Percentiles rank a stretch among this genome's conserved stretches.
These are phyloP conservation scores for Sciurus vulgaris DNA, from an alignment of 2,797 vertebrate species.

Conservation along the genomic window DNA sequence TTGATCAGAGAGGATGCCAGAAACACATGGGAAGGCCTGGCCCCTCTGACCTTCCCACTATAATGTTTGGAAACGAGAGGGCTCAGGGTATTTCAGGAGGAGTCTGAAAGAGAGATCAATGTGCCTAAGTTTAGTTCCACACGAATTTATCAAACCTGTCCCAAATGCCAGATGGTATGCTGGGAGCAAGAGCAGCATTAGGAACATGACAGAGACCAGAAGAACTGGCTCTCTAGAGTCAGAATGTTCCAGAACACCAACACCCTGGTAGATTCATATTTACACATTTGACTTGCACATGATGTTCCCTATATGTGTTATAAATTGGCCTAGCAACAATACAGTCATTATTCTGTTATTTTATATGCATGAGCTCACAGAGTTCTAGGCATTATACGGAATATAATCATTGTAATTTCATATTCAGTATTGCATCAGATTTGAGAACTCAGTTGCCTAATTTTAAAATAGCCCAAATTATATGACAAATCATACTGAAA, in stretches of 20 bases:
- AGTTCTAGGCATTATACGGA: background rate
- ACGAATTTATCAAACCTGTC: slow-evolving; percentile 67
- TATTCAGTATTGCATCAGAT: background rate
- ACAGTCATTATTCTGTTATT: slow-evolving; percentile 3
- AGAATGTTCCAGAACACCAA: background rate
- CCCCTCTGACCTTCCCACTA: slow-evolving; percentile 67
- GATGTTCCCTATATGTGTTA: background rate
- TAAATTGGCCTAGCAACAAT: background rate
- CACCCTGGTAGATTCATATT: background rate
- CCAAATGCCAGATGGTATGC: background rate
- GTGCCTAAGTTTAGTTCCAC: slow-evolving; percentile 54
- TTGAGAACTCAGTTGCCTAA: background rate
- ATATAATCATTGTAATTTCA: background rate
- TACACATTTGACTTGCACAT: background rate
- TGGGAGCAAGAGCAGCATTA: background rate
- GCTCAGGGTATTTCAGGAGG: slow-evolving; percentile 2
- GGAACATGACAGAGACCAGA: slow-evolving; percentile 7
- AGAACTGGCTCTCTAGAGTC: background rate
- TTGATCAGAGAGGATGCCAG: slow-evolving; percentile 75
- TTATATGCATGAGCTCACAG: background rate
- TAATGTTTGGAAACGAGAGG: slow-evolving; percentile 51
- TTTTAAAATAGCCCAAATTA: slow-evolving; percentile 12
- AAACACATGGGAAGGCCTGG: slow-evolving; percentile 68
- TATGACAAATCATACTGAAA: background rate
- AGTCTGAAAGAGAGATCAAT: slow-evolving; percentile 53